Conservation (phyloP, 1,140 invertebrate species). For the Chymomyza costata region DNA sequence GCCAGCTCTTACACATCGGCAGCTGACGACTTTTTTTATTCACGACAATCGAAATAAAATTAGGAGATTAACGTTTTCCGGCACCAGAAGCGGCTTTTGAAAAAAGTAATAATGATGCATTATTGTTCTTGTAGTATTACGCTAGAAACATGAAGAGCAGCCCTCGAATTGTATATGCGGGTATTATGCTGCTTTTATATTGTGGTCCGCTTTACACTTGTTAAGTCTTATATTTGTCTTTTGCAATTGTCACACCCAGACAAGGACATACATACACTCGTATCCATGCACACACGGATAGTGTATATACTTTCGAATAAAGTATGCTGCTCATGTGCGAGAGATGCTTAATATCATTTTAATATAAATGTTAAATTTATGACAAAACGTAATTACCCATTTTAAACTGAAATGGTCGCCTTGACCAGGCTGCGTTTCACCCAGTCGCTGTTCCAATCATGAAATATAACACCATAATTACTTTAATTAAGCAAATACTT, state of each 20-base stretch:
- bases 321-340: neutral
- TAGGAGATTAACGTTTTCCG: too few relatives aligned
- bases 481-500: slow-evolving; percentile 73
- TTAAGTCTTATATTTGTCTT: slow-evolving; percentile 2
- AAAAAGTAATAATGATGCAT: too few relatives aligned
- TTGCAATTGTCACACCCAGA: slow-evolving; percentile 1
- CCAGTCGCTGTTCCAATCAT: slow-evolving; percentile 30
- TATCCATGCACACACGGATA: slow-evolving; percentile 11
- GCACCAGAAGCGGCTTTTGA: too few relatives aligned
- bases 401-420: too few relatives aligned
- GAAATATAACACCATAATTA: slow-evolving; percentile 72
- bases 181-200: slow-evolving; percentile 20
- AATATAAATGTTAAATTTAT: slow-evolving; percentile 69
- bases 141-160: too few relatives aligned
- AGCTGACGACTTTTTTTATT: too few relatives aligned
- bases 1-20: too few relatives aligned
- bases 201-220: slow-evolving; percentile 14
- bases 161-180: too few relatives aligned
- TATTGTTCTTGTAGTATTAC: too few relatives aligned
- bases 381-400: slow-evolving; percentile 63
- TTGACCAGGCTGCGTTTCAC: too few relatives aligned
- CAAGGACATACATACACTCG: slow-evolving; percentile 2
- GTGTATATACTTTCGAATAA: neutral
- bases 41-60: too few relatives aligned
- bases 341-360: slow-evolving; percentile 61